Percentiles rank a stretch among this genome's conserved stretches.
Conservation (phyloP, 1,140 invertebrate species). For the Rhopalosiphum maidis region DNA sequence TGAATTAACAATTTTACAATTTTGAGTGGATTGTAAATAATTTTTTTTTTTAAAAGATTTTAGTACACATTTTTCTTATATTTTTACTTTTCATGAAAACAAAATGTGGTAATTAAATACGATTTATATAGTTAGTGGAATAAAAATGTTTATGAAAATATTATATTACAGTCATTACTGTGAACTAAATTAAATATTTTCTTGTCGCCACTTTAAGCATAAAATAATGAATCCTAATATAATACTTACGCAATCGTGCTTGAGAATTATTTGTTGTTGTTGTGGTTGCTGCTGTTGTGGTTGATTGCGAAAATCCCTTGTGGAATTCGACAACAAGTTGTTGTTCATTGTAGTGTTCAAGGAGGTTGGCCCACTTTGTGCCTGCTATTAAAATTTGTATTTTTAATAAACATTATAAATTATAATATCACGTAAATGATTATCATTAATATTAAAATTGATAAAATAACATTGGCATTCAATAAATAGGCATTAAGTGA, state of each 20-base stretch:
- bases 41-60: too few species aligned
- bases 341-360: slow-evolving; percentile 60
- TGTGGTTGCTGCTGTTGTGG: slow-evolving; percentile 63
- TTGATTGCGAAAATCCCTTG: slow-evolving; percentile 60
- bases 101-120: too few species aligned
- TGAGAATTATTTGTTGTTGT: slow-evolving; percentile 58
- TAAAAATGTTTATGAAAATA: background rate
- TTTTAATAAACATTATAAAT: background rate
- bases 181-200: background rate
- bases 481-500: too few species aligned
- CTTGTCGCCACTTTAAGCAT: background rate
- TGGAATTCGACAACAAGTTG: slow-evolving; percentile 34
- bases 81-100: too few species aligned
- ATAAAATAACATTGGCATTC: background rate
- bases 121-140: background rate
- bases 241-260: slow-evolving; percentile 39
- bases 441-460: background rate
- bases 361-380: slow-evolving; percentile 63
- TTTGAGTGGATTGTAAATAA: too few species aligned
- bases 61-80: too few species aligned
- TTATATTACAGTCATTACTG: background rate
- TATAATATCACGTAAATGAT: background rate
- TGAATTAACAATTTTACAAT: too few species aligned
- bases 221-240: background rate
- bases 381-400: background rate